A percentile compares a stretch with the other conserved stretches of the same genome.
These are phyloP conservation scores for Heteronetta atricapilla DNA, from an alignment of 2,113 vertebrate genomes.

Conservation along the genomic window DNA sequence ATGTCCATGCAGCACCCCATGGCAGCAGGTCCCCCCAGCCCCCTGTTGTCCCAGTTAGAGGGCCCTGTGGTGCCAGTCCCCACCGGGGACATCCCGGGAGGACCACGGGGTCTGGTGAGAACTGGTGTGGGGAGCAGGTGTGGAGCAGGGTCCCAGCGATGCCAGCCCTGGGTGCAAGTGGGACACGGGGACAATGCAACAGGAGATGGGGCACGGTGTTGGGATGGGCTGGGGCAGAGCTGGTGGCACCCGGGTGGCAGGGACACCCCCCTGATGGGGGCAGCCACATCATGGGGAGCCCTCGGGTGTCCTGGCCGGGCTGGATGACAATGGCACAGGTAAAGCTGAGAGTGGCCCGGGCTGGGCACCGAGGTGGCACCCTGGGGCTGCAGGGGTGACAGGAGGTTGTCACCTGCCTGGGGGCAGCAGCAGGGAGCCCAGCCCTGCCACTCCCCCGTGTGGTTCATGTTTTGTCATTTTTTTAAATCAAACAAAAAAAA, in stretches of 20 bases:
- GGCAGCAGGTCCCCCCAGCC: neutral
- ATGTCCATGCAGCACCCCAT: neutral
- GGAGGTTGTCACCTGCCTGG: neutral
- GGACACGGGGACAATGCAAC: neutral
- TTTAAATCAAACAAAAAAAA: too few species aligned
- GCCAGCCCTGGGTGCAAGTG: accelerated
- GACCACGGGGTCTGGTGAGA: constrained; percentile 26
- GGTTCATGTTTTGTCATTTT: too few species aligned
- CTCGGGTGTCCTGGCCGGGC: neutral
- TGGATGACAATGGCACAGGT: neutral
- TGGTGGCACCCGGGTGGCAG: neutral
- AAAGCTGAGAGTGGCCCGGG: neutral
- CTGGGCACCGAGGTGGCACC: neutral
- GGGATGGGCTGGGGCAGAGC: neutral
- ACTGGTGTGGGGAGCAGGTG: neutral
- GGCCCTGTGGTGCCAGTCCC: neutral
- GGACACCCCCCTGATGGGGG: neutral
- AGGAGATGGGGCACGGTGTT: neutral
- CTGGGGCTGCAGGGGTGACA: neutral
- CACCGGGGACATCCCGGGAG: neutral
- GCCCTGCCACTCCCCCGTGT: neutral
- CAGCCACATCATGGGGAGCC: neutral
- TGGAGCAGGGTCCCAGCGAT: accelerated
- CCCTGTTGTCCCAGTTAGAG: neutral
- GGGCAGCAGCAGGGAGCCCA: neutral